Percentiles rank a stretch among this genome's conserved stretches.
These are phyloP conservation scores for Melanophora roralis DNA, from an alignment of 2,888 invertebrate genomes.

Conservation along the genomic window DNA sequence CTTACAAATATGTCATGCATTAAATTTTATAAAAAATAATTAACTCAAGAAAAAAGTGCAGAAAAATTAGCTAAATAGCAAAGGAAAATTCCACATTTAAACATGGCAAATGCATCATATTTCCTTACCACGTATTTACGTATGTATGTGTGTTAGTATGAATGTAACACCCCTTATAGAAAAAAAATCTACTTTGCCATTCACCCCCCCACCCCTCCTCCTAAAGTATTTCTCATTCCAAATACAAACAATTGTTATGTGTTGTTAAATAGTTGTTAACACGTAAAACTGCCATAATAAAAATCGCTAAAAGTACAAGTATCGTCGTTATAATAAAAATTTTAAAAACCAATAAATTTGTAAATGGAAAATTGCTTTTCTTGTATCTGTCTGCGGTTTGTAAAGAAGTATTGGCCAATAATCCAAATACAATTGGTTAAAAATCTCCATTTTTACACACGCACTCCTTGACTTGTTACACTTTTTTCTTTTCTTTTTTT, in stretches of 20 bases:
- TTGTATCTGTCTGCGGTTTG: conserved; percentile 1
- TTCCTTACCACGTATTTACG: neutral
- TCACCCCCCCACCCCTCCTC: neutral
- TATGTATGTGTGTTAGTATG: too few relatives aligned
- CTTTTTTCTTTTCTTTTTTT: conserved; percentile 5
- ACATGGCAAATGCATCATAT: neutral
- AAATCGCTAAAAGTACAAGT: conserved; percentile 34
- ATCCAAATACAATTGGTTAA: conserved; percentile 25
- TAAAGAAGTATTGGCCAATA: conserved; percentile 19
- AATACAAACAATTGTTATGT: neutral
- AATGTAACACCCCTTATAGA: too few relatives aligned
- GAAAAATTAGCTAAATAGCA: conserved; percentile 36
- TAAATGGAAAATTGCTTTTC: conserved; percentile 12
- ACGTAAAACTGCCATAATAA: conserved; percentile 47
- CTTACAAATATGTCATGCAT: conserved; percentile 22
- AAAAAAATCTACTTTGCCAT: neutral
- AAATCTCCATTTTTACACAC: conserved; percentile 19
- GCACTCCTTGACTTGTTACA: conserved; percentile 39
- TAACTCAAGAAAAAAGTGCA: conserved; percentile 25
- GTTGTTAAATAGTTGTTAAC: conserved; percentile 39
- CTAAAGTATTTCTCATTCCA: neutral
- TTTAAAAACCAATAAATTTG: conserved; percentile 53
- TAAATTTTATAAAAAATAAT: conserved; percentile 11
- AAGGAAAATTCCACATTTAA: neutral
- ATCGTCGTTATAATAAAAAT: conserved; percentile 47